phyloP scores from a whole-genome alignment of 2,113 vertebrate species.

The Cathartes aura region DNA sequence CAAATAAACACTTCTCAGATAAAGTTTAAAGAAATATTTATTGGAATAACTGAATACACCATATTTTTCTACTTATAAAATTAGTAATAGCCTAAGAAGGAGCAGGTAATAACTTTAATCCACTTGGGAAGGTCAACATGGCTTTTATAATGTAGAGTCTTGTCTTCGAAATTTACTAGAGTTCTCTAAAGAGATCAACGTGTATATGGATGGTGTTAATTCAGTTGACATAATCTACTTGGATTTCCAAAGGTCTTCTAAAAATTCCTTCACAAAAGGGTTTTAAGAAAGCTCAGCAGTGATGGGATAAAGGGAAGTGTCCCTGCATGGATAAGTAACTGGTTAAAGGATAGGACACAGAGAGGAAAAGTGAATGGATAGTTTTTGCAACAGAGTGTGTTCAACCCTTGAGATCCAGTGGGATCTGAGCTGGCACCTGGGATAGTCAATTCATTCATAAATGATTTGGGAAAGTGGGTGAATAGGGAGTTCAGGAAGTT shows the following conservation, averaged over 20 bases:
- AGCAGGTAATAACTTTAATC: neutral
- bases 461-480: neutral
- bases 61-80: neutral
- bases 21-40: neutral
- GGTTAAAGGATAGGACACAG: neutral
- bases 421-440: neutral
- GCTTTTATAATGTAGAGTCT: neutral
- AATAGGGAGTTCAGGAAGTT: neutral
- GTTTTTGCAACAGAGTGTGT: neutral
- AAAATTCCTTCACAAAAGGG: neutral
- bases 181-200: neutral
- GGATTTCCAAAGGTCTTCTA: neutral
- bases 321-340: neutral
- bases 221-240: neutral
- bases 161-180: neutral
- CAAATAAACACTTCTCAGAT: neutral
- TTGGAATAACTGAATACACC: neutral
- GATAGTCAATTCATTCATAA: neutral
- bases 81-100: neutral
- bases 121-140: neutral
- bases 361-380: neutral
- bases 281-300: neutral
- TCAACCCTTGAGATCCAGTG: neutral
- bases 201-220: neutral
- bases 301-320: neutral